Evolutionary conservation across 2,888 invertebrate genomes (phyloP), one percentile per base, ranked within the genome.

Genomic region (Ormyrus thymus): DNA sequence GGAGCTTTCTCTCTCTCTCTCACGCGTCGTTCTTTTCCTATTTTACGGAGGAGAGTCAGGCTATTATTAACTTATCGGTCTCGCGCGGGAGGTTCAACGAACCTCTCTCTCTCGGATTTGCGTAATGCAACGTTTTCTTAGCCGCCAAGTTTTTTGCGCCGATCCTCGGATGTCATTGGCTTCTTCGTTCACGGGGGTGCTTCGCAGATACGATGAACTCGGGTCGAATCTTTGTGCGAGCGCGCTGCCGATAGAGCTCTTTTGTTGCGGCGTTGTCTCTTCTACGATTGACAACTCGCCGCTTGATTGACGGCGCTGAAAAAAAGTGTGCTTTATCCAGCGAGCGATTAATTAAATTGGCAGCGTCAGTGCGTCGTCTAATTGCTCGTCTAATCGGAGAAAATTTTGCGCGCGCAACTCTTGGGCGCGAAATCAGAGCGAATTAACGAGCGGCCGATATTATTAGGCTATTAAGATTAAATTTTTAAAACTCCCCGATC

Each of bases 1-100:
- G 43, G 29, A 29, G 29, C 56, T 55, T 56, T 29, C 48, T 50
- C 48, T 29, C 45, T 29, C 53, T 55, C 11, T 8, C 10, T 70
- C 15, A 13, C n/a, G n/a, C n/a, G 7, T 29, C 43, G 65, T 70
- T 43, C 15, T 65, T 74, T 64, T 77, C 53, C 46, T 53, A 15
- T 59, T 50, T 69, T 46, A 45, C 59, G 13, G 48, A 70, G 70
- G 61, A 69, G 46, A 66, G 48, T 43, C 66, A 29, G 53, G 78
- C 76, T 81, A 81, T 81, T 78, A 78, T 81, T 81, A 81, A 81
- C 72, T 81, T 81, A 81, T 81, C 81, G 78, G 62, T 62, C 50
- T 62, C 50, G 62, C 72, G 64, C 64, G 43, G 29, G 10, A 48
- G 65, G 81, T 81, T 81, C 81, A 76, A 64, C 58, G 81, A 81